These are phyloP conservation scores for human (Homo sapiens) DNA, from an alignment of 2,113 vertebrate species.

Conservation along the genomic window DNA sequence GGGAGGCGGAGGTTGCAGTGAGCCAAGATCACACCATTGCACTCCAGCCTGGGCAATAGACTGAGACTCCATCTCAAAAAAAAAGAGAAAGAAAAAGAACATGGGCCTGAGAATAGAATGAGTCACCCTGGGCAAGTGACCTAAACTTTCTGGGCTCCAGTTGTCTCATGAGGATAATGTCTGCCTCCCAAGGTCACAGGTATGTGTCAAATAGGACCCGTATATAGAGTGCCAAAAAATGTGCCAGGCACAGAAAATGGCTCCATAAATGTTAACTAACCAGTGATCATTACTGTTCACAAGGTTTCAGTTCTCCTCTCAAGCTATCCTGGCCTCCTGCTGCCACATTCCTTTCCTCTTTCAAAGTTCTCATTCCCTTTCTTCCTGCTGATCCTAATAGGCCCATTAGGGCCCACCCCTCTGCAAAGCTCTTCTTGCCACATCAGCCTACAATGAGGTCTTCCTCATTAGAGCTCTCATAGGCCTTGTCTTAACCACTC, in stretches of 20 bases:
- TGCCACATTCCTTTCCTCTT: not conserved
- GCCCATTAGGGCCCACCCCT: not conserved
- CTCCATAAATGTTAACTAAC: not conserved
- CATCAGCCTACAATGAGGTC: not conserved
- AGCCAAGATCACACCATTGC: too few species aligned
- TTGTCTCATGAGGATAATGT: not conserved
- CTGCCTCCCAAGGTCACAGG: not conserved
- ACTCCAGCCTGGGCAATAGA: too few species aligned
- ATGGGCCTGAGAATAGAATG: not conserved
- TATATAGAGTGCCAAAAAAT: not conserved
- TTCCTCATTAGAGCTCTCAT: not conserved
- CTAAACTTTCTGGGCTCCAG: not conserved
- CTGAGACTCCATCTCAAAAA: too few species aligned
- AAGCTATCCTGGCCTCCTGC: not conserved
- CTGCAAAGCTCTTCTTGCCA: not conserved
- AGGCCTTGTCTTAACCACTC: not conserved
- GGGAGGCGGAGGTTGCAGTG: rapidly evolving
- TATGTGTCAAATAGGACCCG: not conserved
- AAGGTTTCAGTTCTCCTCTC: not conserved
- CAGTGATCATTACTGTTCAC: not conserved
- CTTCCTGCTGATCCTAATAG: not conserved
- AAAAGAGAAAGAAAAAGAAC: not conserved
- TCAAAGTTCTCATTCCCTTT: not conserved
- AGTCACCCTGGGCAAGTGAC: not conserved
- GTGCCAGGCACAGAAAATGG: not conserved